A percentile compares a stretch with the other conserved stretches of the same genome.
Evolutionary conservation across 2,888 invertebrate species (phyloP).

Genomic region (Luperina nickerlii): DNA sequence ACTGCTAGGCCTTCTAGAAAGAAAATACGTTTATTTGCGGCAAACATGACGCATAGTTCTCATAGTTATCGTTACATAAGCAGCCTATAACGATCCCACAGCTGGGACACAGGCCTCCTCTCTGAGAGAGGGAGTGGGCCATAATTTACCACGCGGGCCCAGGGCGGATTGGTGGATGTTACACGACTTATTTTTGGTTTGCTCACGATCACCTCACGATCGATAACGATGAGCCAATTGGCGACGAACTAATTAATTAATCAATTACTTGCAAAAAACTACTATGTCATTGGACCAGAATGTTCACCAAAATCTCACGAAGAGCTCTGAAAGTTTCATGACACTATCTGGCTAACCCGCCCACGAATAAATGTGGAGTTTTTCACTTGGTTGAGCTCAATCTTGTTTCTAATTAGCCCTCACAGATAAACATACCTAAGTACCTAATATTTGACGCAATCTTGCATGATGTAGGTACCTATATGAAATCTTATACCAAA

Average conservation of each 20-base stretch:
- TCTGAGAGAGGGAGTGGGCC: neutral
- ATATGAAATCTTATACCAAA: neutral
- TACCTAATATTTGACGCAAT: neutral
- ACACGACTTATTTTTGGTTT: neutral
- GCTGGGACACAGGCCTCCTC: neutral
- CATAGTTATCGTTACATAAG: neutral
- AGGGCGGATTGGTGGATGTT: neutral
- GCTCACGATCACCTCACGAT: neutral
- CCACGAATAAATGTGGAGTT: neutral
- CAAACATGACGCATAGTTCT: too few relatives aligned
- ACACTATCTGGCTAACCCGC: neutral
- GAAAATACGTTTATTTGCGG: too few relatives aligned
- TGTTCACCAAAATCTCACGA: slow-evolving; percentile 4
- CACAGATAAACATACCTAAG: neutral
- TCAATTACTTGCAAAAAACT: neutral
- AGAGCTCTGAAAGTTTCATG: slow-evolving; percentile 4
- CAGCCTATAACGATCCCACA: neutral
- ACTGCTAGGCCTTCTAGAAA: neutral
- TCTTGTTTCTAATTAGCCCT: neutral
- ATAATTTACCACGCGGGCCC: neutral
- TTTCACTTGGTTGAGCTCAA: slow-evolving; percentile 12
- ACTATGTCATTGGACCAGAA: neutral
- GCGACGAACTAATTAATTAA: too few relatives aligned
- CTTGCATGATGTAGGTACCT: neutral
- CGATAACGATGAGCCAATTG: neutral